Evolutionary conservation across 2,797 vertebrate species (phyloP), one percentile per base, ranked within the genome.

Genomic region (Amphiprion clarkii): DNA sequence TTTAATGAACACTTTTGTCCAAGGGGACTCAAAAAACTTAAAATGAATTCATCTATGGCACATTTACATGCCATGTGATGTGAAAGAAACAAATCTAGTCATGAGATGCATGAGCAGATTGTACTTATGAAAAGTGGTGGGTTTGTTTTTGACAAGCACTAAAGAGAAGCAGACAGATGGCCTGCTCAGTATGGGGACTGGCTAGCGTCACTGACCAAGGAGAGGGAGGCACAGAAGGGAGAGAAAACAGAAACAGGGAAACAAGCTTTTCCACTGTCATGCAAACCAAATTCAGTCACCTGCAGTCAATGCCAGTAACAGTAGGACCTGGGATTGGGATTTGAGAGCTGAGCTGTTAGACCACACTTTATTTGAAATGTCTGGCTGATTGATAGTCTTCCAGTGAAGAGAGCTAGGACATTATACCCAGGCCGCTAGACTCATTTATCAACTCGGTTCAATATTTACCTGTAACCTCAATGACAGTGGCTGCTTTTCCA

Each of bases 141-240:
- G 84, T 84, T 87, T 88, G 85, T 88, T 92, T 92, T 82, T 86
- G 79, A 90, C 71, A 74, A 82, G 83, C 73, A 73, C 85, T 81
- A 86, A 89, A 87, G 82, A 91, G 78, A 90, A 88, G 79, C 58
- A 40, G 86, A 91, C 94, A 94, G 93, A 94, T 94, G 93, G 93
- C 79, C 86, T 40, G 83, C 93, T 89, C 94, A 76, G 91, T 91
- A 77, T 90, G 94, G 82, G 80, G 29, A 89, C 90, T 87, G 87
- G 90, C 86, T 79, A 76, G 83, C 86, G 40, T 88, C 86, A 74
- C 82, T 73, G 88, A 85, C 87, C 85, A 71, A 83, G 77, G 72
- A 79, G 84, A 87, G 79, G 48, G 36, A 79, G 71, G 82, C 78
- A 81, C 86, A 88, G 84, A 82, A 79, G 77, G 76, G 73, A 89